Base-by-base conservation (phyloP, 2,113 vertebrate species). In the Rostratula benghalensis region DNA sequence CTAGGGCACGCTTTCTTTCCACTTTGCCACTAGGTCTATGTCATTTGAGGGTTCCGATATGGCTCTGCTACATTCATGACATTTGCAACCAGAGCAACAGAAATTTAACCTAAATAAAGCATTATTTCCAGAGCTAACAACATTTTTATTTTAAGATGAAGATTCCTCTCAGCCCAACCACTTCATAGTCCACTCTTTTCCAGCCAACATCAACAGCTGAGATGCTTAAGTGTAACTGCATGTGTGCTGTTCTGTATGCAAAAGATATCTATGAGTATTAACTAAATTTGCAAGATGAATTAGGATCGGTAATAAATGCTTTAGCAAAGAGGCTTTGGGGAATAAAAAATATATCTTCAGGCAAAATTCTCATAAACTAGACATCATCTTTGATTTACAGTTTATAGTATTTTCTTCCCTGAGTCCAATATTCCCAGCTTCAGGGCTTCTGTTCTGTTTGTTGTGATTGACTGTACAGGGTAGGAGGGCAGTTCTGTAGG, bases 281-380 rank as follows among this genome's bases (percentile, higher is more conserved):
- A 98, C 97, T 97, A 98, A 97, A 96, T 98, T 98, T 98, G 95
- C 97, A 97, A 95, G 95, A 98, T 86, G 97, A 98, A 98, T 98
- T 98, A 98, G 90, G 96, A 97, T 97, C 97, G 51, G 78, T 97
- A 98, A 98, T 97, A 98, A 98, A 98, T 97, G 96, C 95, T 97
- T 98, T 93, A 93, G 96, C 97, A 98, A 98, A 98, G 97, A 98
- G 96, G 88, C 96, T 97, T 97, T 97, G 27, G 97, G 97, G 98
- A 98, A 97, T 98, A 97, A 98, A 97, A 98, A 98, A 96, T 93
- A 54, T 97, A 93, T 98, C 98, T 98, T 97, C 90, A 74, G 97
- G 97, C 97, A 97, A 97, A 97, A 97, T 96, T 97, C 95, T 97
- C 95, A 97, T 96, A 97, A 98, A 98, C 91, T 94, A 98, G 97